Base-by-base conservation (phyloP, 1,140 invertebrate genomes). In the Antheraea pernyi region DNA sequence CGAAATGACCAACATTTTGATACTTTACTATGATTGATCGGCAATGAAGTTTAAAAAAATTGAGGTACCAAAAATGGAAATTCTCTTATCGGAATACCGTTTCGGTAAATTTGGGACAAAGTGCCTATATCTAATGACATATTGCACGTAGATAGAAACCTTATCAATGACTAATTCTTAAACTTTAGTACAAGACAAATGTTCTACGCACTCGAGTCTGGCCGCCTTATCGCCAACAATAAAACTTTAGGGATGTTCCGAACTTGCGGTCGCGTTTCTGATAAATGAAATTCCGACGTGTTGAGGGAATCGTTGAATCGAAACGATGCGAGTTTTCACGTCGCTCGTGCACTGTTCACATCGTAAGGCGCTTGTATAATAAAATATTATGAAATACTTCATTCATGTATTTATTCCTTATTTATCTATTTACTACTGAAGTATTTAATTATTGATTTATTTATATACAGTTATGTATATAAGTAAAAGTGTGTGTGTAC, bases 251-350 rank as follows among this genome's bases (percentile, higher is more conserved):
- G 70, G 69, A 68, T 66, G 48, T 70, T 68, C 18, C 37, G 22
- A 30, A 37, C 65, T 59, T 68, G 19, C 19, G 53, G 60, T 70
- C 67, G 61, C 68, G 30, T 70, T 70, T 68, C 63, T 68, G 73
- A 74, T 68, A 74, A 74, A 74, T 74, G 70, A 74, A 74, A 74
- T 74, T 74, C 67, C 69, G 60, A 59, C 64, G 46, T 22, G 58
- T 71, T 67, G 69, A 74, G 66, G 62, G 68, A 71, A 67, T 67
- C 67, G 69, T 66, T 59, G 65, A 70, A 70, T 68, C 58, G 64
- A 58, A 64, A 60, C 36, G 11, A 42, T 18, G 16, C 42, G 64
- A 42, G 13, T 16, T 16, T 3, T 11, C 19, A 19, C 9, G 19
- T 22, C 30, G 19, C 22, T 30, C 30, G 11, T 30, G 60, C 5